Base-by-base conservation (phyloP, 1,140 invertebrate genomes). In the Drosophila lini region DNA sequence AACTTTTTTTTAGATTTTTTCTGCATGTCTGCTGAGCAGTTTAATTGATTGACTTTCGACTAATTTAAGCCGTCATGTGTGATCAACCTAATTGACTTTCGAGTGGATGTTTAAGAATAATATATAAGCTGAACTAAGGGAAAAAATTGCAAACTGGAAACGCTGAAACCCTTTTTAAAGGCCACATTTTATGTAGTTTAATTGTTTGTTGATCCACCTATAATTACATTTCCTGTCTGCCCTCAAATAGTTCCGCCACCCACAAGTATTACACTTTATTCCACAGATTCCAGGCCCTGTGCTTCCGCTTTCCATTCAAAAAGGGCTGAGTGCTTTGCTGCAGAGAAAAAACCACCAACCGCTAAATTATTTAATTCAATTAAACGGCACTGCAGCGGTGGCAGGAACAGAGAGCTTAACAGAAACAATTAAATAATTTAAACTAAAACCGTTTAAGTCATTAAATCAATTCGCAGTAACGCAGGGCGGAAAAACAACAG, bases 351-450 rank as follows among this genome's bases (percentile, higher is more conserved):
- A 41, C 31, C 34, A 52, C 67, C 45, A 52, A 67, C 67, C 68
- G 58, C 80, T 88, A 63, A 82, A 88, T 88, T 68, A 86, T 88
- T 86, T 52, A 88, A 86, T 74, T 88, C 60, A 86, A 86, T 86
- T 86, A 88, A 73, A 55, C 22, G 38, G 38, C 40, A 45, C 19
- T 50, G 16, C 28, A n/a, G 28, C 22, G 57, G 42, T 25, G 61
- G 47, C 56, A 40, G 32, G 25, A 56, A 50, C 64, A 44, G 22
- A 32, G 19, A 34, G 69, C 53, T 71, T 41, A 73, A 71, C 65
- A 68, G 77, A 53, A 41, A 56, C 74, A 81, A 81, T 86, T 86
- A 86, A 79, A 86, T 86, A 62, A 79, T 88, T 76, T 73, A 88
- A 69, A 65, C 76, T 71, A 70, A 67, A 79, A 48, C 70, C 70